Conservation (phyloP, 2,797 vertebrate species). For the Platyrinchus mystaceus region DNA sequence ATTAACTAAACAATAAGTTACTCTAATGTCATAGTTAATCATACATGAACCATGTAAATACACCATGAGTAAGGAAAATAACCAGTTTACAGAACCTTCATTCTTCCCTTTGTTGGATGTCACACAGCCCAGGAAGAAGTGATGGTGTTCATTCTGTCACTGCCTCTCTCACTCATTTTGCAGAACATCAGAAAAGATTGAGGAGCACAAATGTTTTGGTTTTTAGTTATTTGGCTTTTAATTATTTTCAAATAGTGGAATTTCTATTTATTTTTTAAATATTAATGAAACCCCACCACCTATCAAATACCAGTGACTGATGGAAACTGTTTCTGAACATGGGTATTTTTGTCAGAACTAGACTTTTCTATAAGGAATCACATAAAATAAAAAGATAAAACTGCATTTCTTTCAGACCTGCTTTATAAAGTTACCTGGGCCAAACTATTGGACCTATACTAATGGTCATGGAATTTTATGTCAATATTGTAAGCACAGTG, state of each 20-base stretch:
- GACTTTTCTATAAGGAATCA: not conserved
- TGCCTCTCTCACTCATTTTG: not conserved
- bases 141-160: not conserved
- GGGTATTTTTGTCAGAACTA: not conserved
- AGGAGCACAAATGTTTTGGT: not conserved
- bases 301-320: not conserved
- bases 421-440: not conserved
- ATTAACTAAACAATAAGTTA: not conserved
- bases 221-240: not conserved
- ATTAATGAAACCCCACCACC: fast-evolving
- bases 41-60: not conserved
- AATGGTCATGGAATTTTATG: not conserved
- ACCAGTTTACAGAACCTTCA: not conserved
- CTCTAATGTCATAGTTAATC: not conserved
- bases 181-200: not conserved
- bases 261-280: not conserved
- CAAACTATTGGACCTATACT: not conserved
- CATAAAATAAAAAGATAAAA: not conserved
- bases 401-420: not conserved
- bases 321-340: not conserved
- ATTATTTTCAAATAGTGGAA: not conserved
- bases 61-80: not conserved
- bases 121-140: fast-evolving
- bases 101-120: not conserved
- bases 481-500: not conserved